Percentiles rank a stretch among this genome's conserved stretches.
Conservation (phyloP, 2,113 vertebrate genomes). For the Nettapus auritus region DNA sequence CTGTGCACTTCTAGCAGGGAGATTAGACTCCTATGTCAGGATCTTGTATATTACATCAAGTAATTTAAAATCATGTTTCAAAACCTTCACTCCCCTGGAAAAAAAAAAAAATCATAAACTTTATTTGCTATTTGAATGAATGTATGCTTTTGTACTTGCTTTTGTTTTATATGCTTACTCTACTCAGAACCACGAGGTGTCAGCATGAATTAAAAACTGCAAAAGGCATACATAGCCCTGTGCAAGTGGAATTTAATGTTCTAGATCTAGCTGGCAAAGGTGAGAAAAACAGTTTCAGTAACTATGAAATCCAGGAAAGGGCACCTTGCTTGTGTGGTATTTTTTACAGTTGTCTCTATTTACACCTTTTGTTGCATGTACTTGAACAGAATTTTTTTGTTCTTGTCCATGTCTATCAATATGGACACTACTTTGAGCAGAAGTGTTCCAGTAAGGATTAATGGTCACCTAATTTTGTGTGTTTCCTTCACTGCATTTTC, state of each 20-base stretch:
- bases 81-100: background rate
- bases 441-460: background rate
- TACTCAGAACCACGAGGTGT: background rate
- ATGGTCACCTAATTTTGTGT: background rate
- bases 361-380: background rate
- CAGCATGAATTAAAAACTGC: background rate
- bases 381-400: background rate
- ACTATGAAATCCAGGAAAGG: background rate
- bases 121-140: background rate
- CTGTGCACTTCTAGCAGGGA: background rate
- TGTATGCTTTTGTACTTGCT: background rate
- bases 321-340: background rate
- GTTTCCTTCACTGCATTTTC: background rate
- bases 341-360: background rate
- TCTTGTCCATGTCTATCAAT: background rate
- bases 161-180: fast-evolving
- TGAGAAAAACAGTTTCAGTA: background rate
- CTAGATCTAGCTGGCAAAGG: background rate
- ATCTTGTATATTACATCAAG: background rate
- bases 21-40: background rate
- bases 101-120: too few species aligned
- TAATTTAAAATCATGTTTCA: background rate
- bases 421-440: background rate
- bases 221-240: fast-evolving
- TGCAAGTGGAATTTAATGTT: too few species aligned